Evolutionary conservation across 2,797 vertebrate species (phyloP), one percentile per base, ranked within the genome.

Genomic region (Allobates femoralis): DNA sequence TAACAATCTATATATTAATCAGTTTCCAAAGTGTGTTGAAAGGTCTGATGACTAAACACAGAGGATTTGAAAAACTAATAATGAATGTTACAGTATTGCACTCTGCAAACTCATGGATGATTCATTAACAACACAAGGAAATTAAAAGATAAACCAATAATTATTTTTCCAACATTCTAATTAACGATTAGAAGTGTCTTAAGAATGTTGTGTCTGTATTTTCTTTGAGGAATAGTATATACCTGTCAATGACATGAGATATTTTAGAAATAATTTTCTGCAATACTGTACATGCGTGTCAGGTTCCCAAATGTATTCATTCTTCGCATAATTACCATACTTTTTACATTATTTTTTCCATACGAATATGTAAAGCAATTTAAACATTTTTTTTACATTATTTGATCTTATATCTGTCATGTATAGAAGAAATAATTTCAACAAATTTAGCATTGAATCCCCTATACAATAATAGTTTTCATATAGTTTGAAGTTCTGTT

Each of bases 101-200:
- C 51, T 19, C 41, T 41, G 28, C 12, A 71, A 14, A 28, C 55
- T 77, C 55, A 34, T 50, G 21, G 51, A 58, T 83, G 73, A 83
- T 71, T 84, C 75, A 87, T 75, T 55, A 50, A 7, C 34, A 80
- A 32, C 56, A 79, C 50, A 81, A 75, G 79, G 32, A 74, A 66
- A 84, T 75, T 76, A 79, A 84, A 79, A 62, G 21, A 5, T 74
- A 46, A 79, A 26, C 18, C n/a, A 28, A 11, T 67, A 50, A 84
- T 79, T 83, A 55, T 62, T 75, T 0, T 55, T 23, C 32, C n/a
- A 58, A 50, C 60, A 74, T 74, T 58, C 55, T 75, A 28, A 75
- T 80, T 62, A 79, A n/a, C 37, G 0, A 79, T 80, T 84, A 80
- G 41, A 60, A 37, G 37, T 75, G 62, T 23, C 62, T 76, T 62